phyloP scores from a whole-genome alignment of 2,797 vertebrate species.

The Antrozous pallidus region DNA sequence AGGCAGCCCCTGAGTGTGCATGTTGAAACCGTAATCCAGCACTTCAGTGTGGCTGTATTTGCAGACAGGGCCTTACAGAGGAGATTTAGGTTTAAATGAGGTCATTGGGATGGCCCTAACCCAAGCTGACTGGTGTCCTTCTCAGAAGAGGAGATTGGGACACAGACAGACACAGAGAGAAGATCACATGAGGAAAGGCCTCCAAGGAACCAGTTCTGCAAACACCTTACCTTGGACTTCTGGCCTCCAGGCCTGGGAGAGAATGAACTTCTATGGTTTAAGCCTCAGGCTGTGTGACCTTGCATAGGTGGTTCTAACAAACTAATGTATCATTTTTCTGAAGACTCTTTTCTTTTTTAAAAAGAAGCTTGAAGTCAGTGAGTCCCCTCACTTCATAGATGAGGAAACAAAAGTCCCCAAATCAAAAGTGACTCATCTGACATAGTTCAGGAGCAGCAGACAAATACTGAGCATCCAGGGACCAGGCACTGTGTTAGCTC shows the following conservation, averaged over 20 bases:
- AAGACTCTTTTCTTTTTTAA: neutral
- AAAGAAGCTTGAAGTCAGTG: neutral
- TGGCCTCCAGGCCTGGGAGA: neutral
- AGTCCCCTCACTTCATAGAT: neutral
- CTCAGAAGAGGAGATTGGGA: too few species aligned
- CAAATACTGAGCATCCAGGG: neutral
- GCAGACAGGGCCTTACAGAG: neutral
- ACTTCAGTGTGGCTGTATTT: neutral
- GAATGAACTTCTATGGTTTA: neutral
- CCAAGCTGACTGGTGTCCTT: too few species aligned
- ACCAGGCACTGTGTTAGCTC: neutral
- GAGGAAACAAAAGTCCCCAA: neutral
- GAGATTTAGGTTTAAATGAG: neutral
- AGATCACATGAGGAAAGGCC: fast-evolving
- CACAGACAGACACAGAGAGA: neutral
- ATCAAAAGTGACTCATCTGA: neutral
- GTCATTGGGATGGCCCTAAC: neutral
- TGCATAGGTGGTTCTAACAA: too few species aligned
- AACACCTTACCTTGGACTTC: neutral
- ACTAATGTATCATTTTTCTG: neutral
- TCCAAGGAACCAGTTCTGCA: neutral
- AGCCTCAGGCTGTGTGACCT: fast-evolving
- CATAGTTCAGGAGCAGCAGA: neutral
- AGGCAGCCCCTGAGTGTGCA: fast-evolving
- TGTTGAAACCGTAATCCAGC: neutral